Evolutionary conservation across 1,140 invertebrate genomes (phyloP).

Genomic region (Trachymyrmex septentrionalis): DNA sequence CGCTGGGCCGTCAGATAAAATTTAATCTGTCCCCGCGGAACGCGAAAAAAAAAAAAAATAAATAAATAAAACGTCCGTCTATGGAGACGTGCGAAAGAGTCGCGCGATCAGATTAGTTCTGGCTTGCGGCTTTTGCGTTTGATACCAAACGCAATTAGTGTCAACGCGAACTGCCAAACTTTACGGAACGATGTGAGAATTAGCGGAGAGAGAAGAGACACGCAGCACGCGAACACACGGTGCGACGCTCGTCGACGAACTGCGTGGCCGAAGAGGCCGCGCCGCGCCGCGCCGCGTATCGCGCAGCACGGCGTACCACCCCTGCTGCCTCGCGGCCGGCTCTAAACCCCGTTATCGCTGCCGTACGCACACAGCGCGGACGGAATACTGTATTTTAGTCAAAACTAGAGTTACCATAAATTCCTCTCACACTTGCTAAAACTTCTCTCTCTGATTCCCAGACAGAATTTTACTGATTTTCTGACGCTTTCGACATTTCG

Average conservation of each 20-base stretch:
- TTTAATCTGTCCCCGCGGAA: not conserved
- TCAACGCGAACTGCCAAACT: constrained; percentile 39
- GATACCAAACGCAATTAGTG: constrained; percentile 31
- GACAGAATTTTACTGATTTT: too few species aligned
- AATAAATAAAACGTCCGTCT: not conserved
- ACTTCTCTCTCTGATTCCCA: too few species aligned
- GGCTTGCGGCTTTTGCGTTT: constrained; percentile 31
- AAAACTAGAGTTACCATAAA: too few species aligned
- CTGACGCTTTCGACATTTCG: too few species aligned
- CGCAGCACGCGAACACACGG: constrained; percentile 36
- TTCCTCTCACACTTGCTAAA: too few species aligned
- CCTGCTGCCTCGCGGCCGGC: constrained; percentile 13
- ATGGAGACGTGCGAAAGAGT: constrained; percentile 1
- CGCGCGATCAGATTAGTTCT: constrained; percentile 28
- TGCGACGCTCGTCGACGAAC: constrained; percentile 76
- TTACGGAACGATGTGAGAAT: not conserved
- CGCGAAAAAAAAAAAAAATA: too few species aligned
- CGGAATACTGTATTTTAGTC: not conserved
- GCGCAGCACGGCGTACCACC: constrained; percentile 33
- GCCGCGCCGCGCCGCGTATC: not conserved
- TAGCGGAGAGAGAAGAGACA: constrained; percentile 15
- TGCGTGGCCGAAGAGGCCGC: constrained; percentile 63
- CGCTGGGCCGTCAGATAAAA: not conserved
- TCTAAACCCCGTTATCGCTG: not conserved
- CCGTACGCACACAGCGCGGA: constrained; percentile 2